Percentiles rank a stretch among this genome's conserved stretches.
Conservation (phyloP, 2,888 invertebrate genomes). For the Slavum lentiscoides region DNA sequence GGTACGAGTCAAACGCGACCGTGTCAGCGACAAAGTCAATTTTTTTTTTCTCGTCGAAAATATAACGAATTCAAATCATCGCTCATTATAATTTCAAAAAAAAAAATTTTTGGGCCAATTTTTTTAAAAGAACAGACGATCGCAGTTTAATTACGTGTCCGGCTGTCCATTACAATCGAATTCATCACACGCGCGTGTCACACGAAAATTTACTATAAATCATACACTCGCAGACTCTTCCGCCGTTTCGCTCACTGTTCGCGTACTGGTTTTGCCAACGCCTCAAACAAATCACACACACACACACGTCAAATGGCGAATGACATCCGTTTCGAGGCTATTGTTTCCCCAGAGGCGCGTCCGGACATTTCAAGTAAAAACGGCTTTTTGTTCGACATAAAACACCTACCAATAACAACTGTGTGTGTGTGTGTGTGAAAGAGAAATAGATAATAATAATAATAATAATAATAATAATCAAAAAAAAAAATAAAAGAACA, state of each 20-base stretch:
- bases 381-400: constrained; percentile 15
- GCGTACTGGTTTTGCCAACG: constrained; percentile 1
- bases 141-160: constrained; percentile 20
- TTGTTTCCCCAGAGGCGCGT: constrained; percentile 21
- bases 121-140: neutral
- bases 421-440: too few species aligned
- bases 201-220: neutral
- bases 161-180: constrained; percentile 17
- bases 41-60: too few species aligned
- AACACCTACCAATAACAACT: neutral
- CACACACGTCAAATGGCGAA: neutral
- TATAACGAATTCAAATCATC: neutral
- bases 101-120: neutral
- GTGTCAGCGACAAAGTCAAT: too few species aligned
- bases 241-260: neutral
- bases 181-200: neutral
- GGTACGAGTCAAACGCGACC: neutral
- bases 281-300: constrained; percentile 23
- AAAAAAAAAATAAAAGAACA: neutral
- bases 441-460: too few species aligned
- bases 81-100: too few species aligned
- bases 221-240: too few species aligned
- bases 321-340: constrained; percentile 12
- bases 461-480: too few species aligned
- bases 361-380: constrained; percentile 8